Conservation (phyloP, 2,888 invertebrate genomes). For the Pelosia muscerda region DNA sequence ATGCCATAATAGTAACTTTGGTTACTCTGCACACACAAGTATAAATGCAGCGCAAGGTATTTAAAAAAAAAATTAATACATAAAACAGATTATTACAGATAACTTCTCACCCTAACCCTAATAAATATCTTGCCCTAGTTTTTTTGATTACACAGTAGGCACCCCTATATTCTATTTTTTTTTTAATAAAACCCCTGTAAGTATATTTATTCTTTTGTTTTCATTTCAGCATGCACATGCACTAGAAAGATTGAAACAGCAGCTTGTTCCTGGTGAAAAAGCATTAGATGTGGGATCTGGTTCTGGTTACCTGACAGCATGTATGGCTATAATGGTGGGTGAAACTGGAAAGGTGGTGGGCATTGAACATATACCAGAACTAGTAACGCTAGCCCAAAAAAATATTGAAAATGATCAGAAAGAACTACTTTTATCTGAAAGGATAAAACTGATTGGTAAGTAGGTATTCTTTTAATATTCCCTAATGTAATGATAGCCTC, state of each 20-base stretch:
- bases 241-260: conserved; percentile 93
- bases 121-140: no score
- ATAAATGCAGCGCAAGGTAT: no score
- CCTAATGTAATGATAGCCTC: neutral
- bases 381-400: conserved; percentile 90
- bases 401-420: conserved; percentile 93
- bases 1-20: no score
- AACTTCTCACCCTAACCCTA: no score
- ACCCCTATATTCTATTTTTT: neutral
- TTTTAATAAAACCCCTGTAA: no score
- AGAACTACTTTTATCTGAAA: conserved; percentile 88
- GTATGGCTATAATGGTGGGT: conserved; percentile 95
- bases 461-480: conserved; percentile 13
- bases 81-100: no score
- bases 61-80: no score
- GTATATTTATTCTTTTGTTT: neutral
- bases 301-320: conserved; percentile 96
- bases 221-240: conserved; percentile 96
- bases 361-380: conserved; percentile 95
- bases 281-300: conserved; percentile 98
- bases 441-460: conserved; percentile 91
- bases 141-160: no score
- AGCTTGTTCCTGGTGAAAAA: conserved; percentile 91
- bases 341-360: conserved; percentile 91
- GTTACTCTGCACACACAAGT: no score